Base-by-base conservation (phyloP, 2,113 vertebrate genomes). In the Uropsilus gracilis region DNA sequence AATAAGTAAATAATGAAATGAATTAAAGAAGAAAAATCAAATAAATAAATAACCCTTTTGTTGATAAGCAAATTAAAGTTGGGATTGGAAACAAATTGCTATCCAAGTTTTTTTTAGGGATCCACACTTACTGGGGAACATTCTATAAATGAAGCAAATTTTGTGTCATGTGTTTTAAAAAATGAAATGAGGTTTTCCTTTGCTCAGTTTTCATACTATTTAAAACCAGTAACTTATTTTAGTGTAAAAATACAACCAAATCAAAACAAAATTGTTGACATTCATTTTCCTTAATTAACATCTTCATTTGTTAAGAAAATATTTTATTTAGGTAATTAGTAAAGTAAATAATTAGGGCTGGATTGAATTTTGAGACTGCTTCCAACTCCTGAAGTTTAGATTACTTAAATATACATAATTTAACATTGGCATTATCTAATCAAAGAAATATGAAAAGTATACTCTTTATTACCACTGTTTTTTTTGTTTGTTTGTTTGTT, bases 261-360 rank as follows among this genome's bases (percentile, higher is more conserved):
- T 85, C 68, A 86, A 87, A 95, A 95, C 68, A 96, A 94, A 91
- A 86, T 53, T 55, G n/a, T 63, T 90, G 82, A 61, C 71, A 92
- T 77, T 94, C 16, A 77, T 93, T 90, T 81, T 46, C 28, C 20
- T 22, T 53, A 87, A 92, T 77, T 81, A 85, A 6, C 71, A 59
- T 42, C 11, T 94, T 81, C 30, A 39, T 76, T 89, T 90, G 30
- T 91, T 80, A 90, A 82, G 37, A 48, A 75, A 87, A 85, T 2
- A 81, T 84, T 95, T 86, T 48, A 86, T 78, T 87, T 88, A 68
- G 9, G 11, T 85, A 69, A 89, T 81, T 90, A 91, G 10, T 76
- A 42, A 84, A 66, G 24, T 92, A 82, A 94, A 94, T 85, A 73
- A 81, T 85, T 84, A 68, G 59, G 22, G 50, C 59, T 84, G 86